Conservation (phyloP, 1,140 invertebrate species). For the Neodiprion pinetum region DNA sequence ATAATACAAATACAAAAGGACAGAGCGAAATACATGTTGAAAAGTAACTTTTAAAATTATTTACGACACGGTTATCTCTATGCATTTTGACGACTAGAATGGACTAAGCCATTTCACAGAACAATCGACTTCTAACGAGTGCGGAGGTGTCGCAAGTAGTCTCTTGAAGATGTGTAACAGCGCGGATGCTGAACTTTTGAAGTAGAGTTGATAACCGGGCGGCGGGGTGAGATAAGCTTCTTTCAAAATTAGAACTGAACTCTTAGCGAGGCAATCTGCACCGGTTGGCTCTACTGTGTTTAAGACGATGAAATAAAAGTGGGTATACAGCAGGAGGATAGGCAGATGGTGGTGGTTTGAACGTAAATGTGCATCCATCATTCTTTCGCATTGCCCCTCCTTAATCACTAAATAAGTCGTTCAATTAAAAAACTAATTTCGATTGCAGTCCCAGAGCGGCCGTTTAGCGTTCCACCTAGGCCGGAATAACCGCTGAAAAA, state of each 20-base stretch:
- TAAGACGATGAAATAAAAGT: neutral
- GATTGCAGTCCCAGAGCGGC: constrained; percentile 54
- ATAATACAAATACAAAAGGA: too few relatives aligned
- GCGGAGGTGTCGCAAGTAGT: neutral
- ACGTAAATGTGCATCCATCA: constrained; percentile 1
- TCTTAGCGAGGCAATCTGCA: neutral
- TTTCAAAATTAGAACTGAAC: neutral
- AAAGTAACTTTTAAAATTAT: too few relatives aligned
- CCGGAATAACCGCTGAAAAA: neutral
- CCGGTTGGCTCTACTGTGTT: neutral
- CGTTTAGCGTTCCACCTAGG: constrained; percentile 40
- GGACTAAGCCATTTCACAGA: too few relatives aligned
- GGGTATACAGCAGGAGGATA: neutral
- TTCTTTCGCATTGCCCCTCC: constrained; percentile 6
- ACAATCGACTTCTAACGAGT: neutral
- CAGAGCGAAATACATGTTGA: too few relatives aligned
- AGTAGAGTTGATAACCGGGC: neutral
- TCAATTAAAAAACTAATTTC: constrained; percentile 61
- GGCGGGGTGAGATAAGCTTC: neutral
- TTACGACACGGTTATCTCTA: too few relatives aligned
- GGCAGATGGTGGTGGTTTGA: neutral
- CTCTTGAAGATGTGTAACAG: too few relatives aligned
- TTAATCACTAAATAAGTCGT: constrained; percentile 55
- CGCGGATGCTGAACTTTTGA: neutral
- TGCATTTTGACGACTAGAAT: too few relatives aligned